Evolutionary conservation across 1,140 invertebrate species (phyloP).

Genomic region (Littorina saxatilis): DNA sequence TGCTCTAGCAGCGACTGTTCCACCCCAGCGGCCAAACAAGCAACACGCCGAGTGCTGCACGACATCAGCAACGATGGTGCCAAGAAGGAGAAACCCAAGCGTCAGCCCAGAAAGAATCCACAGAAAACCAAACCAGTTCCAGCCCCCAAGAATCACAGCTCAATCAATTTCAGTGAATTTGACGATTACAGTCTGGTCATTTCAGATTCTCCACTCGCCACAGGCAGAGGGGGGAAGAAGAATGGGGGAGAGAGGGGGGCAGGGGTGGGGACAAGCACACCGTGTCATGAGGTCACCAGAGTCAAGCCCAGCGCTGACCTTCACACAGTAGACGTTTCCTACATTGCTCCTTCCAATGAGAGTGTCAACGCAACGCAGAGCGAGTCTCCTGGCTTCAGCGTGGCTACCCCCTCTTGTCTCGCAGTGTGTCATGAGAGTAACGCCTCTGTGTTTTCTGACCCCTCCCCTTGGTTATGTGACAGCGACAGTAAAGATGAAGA

Average conservation of each 20-base stretch:
- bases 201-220: slow-evolving; percentile 10
- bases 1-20: slow-evolving; percentile 48
- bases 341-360: slow-evolving; percentile 14
- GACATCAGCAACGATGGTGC: slow-evolving; percentile 43
- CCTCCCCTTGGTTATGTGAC: background rate
- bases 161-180: slow-evolving; percentile 67
- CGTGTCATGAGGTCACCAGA: slow-evolving; percentile 16
- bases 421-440: background rate
- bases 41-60: slow-evolving; percentile 29
- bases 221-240: background rate
- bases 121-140: slow-evolving; percentile 14
- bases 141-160: slow-evolving; percentile 29
- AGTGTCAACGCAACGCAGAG: background rate
- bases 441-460: background rate
- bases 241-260: background rate
- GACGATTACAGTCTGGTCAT: slow-evolving; percentile 62
- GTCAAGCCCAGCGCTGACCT: background rate
- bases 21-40: slow-evolving; percentile 1
- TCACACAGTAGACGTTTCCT: slow-evolving; percentile 11
- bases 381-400: background rate
- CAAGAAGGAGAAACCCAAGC: background rate
- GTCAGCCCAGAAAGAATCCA: too few relatives aligned
- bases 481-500: background rate
- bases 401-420: background rate
- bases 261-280: slow-evolving; percentile 57